Evolutionary conservation across 2,797 vertebrate species (phyloP).

Genomic region (Micrastur ruficollis): DNA sequence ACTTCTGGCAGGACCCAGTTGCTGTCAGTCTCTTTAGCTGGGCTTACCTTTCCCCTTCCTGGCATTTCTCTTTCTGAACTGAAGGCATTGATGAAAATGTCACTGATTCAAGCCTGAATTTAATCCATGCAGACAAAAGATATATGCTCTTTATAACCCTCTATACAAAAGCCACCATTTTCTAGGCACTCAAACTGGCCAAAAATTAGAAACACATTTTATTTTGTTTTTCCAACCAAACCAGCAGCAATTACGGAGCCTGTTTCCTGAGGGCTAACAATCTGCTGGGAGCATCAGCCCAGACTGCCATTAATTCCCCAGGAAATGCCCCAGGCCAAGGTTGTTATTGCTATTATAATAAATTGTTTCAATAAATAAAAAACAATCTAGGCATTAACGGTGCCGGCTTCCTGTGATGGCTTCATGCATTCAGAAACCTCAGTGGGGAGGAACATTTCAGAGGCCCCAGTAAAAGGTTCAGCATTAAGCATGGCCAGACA

Average conservation of each 20-base stretch:
- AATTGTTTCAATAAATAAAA: slow-evolving; percentile 72
- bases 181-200: not conserved
- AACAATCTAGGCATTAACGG: slow-evolving; percentile 56
- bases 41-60: not conserved
- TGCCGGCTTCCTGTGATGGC: slow-evolving; percentile 65
- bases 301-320: slow-evolving; percentile 64
- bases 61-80: not conserved
- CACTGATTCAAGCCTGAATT: not conserved
- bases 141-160: not conserved
- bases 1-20: not conserved
- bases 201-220: slow-evolving; percentile 63
- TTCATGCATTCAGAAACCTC: slow-evolving; percentile 46
- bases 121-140: slow-evolving; percentile 5
- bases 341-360: slow-evolving; percentile 59
- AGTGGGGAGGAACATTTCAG: slow-evolving; percentile 28
- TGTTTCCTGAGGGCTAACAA: slow-evolving; percentile 58
- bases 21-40: not conserved
- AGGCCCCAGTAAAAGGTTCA: not conserved
- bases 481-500: not conserved
- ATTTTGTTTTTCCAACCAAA: slow-evolving; percentile 51
- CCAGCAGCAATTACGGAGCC: slow-evolving; percentile 20
- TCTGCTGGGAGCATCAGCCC: slow-evolving; percentile 60
- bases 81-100: not conserved
- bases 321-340: slow-evolving; percentile 60
- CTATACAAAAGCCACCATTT: not conserved